phyloP scores from a whole-genome alignment of 2,888 invertebrate species.

The Eustalomyia histrio region DNA sequence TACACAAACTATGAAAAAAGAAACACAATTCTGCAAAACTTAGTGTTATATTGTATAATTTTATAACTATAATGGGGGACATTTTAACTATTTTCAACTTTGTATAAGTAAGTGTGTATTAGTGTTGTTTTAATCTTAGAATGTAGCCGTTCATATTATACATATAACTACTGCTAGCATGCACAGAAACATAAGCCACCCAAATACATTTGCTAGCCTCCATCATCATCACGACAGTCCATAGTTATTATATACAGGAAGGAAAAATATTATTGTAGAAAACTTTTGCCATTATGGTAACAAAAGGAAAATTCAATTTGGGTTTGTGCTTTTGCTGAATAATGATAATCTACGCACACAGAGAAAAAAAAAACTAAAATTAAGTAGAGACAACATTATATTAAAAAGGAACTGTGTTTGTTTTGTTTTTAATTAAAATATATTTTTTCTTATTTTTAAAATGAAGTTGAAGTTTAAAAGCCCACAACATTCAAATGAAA shows the following conservation, averaged over 20 bases:
- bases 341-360: slow-evolving; percentile 45
- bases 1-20: background rate
- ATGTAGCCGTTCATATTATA: background rate
- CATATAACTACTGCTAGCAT: background rate
- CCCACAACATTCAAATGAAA: no score
- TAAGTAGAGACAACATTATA: no score
- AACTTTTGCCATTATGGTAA: slow-evolving; percentile 59
- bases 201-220: slow-evolving; percentile 12
- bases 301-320: slow-evolving; percentile 62
- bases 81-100: slow-evolving; percentile 6
- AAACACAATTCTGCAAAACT: background rate
- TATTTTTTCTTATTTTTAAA: no score
- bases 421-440: no score
- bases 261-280: slow-evolving; percentile 57
- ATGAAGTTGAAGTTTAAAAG: no score
- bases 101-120: background rate
- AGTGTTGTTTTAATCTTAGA: slow-evolving; percentile 4
- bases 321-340: slow-evolving; percentile 45
- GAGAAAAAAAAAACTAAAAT: no score
- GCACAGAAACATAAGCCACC: background rate
- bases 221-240: slow-evolving; percentile 3
- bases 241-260: slow-evolving; percentile 20
- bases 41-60: slow-evolving; percentile 17
- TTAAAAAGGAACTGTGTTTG: no score
- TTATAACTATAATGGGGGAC: slow-evolving; percentile 3